These are phyloP conservation scores for Labrus mixtus DNA, from an alignment of 2,113 vertebrate species.

Conservation along the genomic window DNA sequence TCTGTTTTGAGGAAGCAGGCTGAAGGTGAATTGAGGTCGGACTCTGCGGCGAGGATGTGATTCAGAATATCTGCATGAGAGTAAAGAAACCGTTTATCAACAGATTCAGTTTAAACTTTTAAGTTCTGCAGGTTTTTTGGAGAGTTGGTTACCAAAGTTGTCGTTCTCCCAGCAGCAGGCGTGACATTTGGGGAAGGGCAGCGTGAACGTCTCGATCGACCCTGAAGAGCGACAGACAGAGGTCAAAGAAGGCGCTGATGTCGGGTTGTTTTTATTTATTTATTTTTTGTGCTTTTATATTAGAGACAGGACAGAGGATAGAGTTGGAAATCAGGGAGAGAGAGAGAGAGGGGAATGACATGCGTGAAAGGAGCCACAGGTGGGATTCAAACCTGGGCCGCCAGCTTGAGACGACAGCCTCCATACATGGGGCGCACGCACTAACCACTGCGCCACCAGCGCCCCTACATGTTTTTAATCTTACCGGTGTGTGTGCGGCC, in stretches of 20 bases:
- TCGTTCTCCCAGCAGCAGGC: conserved; percentile 91
- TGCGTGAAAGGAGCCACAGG: no score
- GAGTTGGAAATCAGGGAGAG: no score
- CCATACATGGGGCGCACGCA: no score
- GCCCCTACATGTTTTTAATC: not conserved
- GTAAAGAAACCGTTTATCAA: not conserved
- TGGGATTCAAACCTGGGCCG: no score
- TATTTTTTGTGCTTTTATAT: no score
- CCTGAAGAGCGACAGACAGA: conserved; percentile 51
- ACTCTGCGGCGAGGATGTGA: conserved; percentile 85
- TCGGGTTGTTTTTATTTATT: no score
- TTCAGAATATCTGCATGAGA: conserved; percentile 86
- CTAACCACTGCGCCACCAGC: no score
- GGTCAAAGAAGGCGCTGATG: not conserved
- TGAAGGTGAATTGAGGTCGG: conserved; percentile 64
- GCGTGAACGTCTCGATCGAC: conserved; percentile 82
- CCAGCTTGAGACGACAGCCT: no score
- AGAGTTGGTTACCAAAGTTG: conserved; percentile 89
- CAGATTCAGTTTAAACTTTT: not conserved
- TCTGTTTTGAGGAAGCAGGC: conserved; percentile 54
- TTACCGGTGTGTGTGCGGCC: conserved; percentile 69
- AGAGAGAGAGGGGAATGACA: no score
- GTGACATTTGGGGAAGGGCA: conserved; percentile 89
- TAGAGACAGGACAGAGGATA: no score
- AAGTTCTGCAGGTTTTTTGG: not conserved